Evolutionary conservation across 2,888 invertebrate genomes (phyloP).

Genomic region (Acleris holmiana): DNA sequence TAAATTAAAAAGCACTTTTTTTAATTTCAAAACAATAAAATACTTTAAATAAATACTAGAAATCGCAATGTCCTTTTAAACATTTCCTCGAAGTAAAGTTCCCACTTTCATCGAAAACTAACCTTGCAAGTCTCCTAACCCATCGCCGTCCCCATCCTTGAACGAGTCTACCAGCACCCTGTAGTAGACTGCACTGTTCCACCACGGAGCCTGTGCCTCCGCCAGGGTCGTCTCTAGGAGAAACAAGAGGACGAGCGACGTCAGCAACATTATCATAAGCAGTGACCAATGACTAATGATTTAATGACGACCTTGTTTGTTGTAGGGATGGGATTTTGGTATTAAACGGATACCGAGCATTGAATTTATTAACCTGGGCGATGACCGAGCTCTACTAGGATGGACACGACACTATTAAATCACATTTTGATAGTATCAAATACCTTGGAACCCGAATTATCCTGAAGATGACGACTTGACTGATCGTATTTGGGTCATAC

Average conservation of each 20-base stretch:
- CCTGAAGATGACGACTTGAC: too few relatives aligned
- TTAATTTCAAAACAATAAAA: too few relatives aligned
- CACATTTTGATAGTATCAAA: too few relatives aligned
- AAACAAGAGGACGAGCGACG: constrained; percentile 49
- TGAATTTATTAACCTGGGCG: too few relatives aligned
- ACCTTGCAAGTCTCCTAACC: constrained; percentile 94
- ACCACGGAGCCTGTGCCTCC: constrained; percentile 84
- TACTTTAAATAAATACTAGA: too few relatives aligned
- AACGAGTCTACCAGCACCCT: constrained; percentile 93
- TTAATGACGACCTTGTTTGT: constrained; percentile 1
- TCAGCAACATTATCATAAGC: constrained; percentile 54
- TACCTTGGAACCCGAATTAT: too few relatives aligned
- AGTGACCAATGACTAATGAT: constrained; percentile 15
- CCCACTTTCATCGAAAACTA: constrained; percentile 39
- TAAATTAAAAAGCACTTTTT: too few relatives aligned
- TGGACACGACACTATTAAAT: too few relatives aligned
- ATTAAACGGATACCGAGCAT: not conserved
- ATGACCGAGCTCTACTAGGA: too few relatives aligned
- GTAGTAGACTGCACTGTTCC: constrained; percentile 91
- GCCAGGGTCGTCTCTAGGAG: constrained; percentile 39
- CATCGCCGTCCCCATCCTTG: constrained; percentile 92
- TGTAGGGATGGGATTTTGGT: constrained; percentile 20
- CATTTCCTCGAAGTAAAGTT: too few relatives aligned
- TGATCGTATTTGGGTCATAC: too few relatives aligned
- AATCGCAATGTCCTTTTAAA: too few relatives aligned